A percentile compares a stretch with the other conserved stretches of the same genome.
Conservation (phyloP, 2,888 invertebrate genomes). For the Amiota communis region DNA sequence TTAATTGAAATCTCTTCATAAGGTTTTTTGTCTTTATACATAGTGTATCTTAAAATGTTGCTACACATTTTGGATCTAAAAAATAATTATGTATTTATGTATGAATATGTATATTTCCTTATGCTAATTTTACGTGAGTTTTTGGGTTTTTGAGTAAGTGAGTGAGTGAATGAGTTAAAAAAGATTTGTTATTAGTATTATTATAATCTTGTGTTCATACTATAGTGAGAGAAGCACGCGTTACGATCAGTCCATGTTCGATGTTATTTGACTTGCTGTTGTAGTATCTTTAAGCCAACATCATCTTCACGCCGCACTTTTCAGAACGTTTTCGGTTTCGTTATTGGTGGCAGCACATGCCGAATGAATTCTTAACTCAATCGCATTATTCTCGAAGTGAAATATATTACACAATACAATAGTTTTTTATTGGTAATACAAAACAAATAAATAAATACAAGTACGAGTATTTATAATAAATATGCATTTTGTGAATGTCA, state of each 20-base stretch:
- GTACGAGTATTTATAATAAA: slow-evolving; percentile 8
- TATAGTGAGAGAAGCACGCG: too few relatives aligned
- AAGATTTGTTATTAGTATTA: too few relatives aligned
- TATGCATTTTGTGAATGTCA: too few relatives aligned
- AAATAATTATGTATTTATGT: neutral
- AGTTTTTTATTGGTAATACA: too few relatives aligned
- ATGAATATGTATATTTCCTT: neutral
- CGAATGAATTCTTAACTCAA: neutral
- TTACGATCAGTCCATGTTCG: too few relatives aligned
- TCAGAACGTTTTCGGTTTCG: neutral
- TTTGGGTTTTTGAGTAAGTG: neutral
- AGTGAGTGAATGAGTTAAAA: too few relatives aligned
- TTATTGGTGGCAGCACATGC: neutral
- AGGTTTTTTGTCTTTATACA: neutral
- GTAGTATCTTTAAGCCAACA: too few relatives aligned
- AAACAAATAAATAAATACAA: too few relatives aligned
- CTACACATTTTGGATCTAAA: neutral
- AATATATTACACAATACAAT: too few relatives aligned
- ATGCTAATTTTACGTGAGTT: slow-evolving; percentile 12
- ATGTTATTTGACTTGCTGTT: too few relatives aligned
- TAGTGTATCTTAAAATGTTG: neutral
- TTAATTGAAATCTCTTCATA: slow-evolving; percentile 3
- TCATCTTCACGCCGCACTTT: neutral
- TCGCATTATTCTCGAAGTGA: too few relatives aligned
- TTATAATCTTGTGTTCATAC: too few relatives aligned